phyloP scores from a whole-genome alignment of 1,140 invertebrate genomes.

The Halesus radiatus region DNA sequence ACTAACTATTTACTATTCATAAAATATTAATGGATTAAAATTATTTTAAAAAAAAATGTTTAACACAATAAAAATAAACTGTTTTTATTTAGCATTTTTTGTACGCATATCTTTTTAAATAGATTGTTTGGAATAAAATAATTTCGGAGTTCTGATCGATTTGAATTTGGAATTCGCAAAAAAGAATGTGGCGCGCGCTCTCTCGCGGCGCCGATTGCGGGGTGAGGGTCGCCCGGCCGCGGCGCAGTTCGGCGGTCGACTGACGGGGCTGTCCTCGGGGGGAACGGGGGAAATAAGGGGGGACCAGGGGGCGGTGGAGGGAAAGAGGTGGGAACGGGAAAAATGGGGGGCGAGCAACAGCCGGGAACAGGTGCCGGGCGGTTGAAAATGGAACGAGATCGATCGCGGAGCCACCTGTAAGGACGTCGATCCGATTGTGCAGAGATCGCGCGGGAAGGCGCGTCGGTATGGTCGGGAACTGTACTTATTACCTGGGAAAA shows the following conservation, averaged over 20 bases:
- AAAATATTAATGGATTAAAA: no score
- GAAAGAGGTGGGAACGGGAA: not conserved
- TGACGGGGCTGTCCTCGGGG: not conserved
- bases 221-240: conserved; percentile 34
- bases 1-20: no score
- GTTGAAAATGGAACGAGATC: conserved; percentile 36
- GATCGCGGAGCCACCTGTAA: conserved; percentile 38
- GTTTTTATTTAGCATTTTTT: no score
- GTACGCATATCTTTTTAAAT: no score
- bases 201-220: conserved; percentile 10
- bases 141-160: conserved; percentile 22
- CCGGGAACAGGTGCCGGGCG: conserved; percentile 32
- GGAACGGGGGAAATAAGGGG: not conserved
- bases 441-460: conserved; percentile 27
- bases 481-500: no score
- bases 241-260: conserved; percentile 41
- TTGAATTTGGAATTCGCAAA: conserved; percentile 35
- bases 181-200: conserved; percentile 10
- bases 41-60: no score
- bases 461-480: no score
- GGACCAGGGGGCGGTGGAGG: not conserved
- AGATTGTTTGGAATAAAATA: not conserved
- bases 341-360: conserved; percentile 11
- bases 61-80: no score
- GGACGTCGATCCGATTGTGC: conserved; percentile 21